Base-by-base conservation (phyloP, 2,888 invertebrate species). In the Drosophila fulvimacula region DNA sequence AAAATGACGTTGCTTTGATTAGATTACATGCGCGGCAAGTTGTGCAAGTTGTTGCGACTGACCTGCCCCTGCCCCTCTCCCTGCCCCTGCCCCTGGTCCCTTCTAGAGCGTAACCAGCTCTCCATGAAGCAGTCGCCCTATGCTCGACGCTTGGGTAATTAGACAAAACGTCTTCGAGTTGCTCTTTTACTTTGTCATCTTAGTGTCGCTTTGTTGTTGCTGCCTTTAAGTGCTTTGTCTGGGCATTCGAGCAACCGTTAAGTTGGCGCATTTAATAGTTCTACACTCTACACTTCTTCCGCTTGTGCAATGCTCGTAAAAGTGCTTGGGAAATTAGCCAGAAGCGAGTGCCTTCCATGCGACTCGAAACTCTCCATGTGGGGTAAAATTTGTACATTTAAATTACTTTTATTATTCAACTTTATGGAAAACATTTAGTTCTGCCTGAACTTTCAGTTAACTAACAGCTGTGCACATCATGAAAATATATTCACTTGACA, bases 201-300 rank as follows among this genome's bases (percentile, higher is more conserved):
- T 42, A 62, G 21, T 39, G 59, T 58, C 36, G 44, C 56, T 60
- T 76, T 59, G 30, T 76, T 59, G 24, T 44, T 41, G 38, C 24
- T 17, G 11, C 19, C 36, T 51, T 44, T 53, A 60, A 48, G 53
- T 63, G 48, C 39, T 21, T 41, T 4, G 59, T 51, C 41, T 46
- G 41, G 10, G 38, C 27, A 19, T 24, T 55, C 42, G 41, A 55
- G 39, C 57, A 63, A 74, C 82, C 80, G 82, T 27, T 93, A 93
- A 74, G 46, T 66, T 68, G 36, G 76, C 76, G 84, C 82, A 82
- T 70, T 82, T 79, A 74, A 86, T 82, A 69, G 64, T 82, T 84
- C 76, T 76, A 75, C 79, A 51, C 62, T 62, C 61, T 7, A 21
- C 41, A 13, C 46, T 48, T 44, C 46, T 48, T 62, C 19, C 55